phyloP scores from a whole-genome alignment of 1,140 invertebrate genomes.

The Eupristina koningsbergeri region DNA sequence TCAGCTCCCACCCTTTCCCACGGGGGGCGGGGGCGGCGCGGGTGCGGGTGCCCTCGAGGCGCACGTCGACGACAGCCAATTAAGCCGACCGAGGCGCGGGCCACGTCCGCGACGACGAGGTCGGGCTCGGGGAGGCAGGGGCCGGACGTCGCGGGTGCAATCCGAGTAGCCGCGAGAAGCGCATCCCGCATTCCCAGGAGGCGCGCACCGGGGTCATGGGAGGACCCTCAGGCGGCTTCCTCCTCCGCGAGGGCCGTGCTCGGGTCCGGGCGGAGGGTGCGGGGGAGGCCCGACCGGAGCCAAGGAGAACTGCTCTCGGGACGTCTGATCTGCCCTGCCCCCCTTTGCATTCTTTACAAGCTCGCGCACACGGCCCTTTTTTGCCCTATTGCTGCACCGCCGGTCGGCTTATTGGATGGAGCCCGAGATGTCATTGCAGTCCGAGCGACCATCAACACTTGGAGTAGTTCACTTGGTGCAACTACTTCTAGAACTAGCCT shows the following conservation, averaged over 20 bases:
- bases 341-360: conserved; percentile 21
- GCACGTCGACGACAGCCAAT: conserved; percentile 62
- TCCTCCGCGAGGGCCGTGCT: conserved; percentile 51
- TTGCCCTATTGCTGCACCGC: neutral
- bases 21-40: neutral
- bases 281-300: neutral
- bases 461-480: too few relatives aligned
- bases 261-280: neutral
- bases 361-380: conserved; percentile 1
- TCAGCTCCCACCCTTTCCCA: conserved; percentile 43
- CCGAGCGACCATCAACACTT: too few relatives aligned
- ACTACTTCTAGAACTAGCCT: too few relatives aligned
- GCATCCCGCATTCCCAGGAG: conserved; percentile 66
- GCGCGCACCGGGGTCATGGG: conserved; percentile 71
- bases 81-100: conserved; percentile 53
- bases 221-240: conserved; percentile 71
- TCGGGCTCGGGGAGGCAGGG: conserved; percentile 44
- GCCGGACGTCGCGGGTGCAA: conserved; percentile 47
- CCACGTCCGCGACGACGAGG: conserved; percentile 9
- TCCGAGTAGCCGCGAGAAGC: conserved; percentile 21
- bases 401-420: neutral
- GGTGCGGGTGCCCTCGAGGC: conserved; percentile 33
- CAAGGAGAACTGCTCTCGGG: conserved; percentile 37
- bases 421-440: neutral
- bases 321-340: neutral